Percentiles rank a stretch among this genome's conserved stretches.
These are phyloP conservation scores for Neodontobutis hainanensis DNA, from an alignment of 2,113 vertebrate species.

Conservation along the genomic window DNA sequence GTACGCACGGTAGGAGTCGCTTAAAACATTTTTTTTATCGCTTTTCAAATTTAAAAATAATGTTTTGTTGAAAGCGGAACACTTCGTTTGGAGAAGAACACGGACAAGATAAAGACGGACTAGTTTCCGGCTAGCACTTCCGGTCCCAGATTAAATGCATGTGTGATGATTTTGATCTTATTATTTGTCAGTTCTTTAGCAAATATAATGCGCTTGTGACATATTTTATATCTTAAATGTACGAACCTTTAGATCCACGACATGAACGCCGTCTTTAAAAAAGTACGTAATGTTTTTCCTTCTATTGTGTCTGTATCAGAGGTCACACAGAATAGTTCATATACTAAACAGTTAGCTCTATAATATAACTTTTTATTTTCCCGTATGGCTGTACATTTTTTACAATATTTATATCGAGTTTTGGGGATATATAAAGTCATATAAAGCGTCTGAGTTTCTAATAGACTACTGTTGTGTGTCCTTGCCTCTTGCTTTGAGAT, in stretches of 20 bases:
- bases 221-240: background rate
- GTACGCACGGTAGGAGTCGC: no score
- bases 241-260: fast-evolving
- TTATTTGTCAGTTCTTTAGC: background rate
- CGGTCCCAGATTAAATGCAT: background rate
- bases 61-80: slow-evolving; percentile 22
- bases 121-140: background rate
- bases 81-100: background rate
- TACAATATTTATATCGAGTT: no score
- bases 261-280: slow-evolving; percentile 48
- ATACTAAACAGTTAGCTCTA: no score
- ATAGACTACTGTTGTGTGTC: no score
- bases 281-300: slow-evolving; percentile 24
- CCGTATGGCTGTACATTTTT: no score
- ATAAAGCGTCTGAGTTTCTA: no score
- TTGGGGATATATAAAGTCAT: no score
- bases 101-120: background rate
- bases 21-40: no score
- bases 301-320: slow-evolving; percentile 7
- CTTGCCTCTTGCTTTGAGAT: no score
- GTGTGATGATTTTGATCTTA: background rate
- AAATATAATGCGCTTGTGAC: background rate
- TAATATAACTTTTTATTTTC: no score
- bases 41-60: background rate
- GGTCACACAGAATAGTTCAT: slow-evolving; percentile 32